A percentile compares a stretch with the other conserved stretches of the same genome.
Evolutionary conservation across 2,113 vertebrate species (phyloP).

Genomic region (Buteo buteo): DNA sequence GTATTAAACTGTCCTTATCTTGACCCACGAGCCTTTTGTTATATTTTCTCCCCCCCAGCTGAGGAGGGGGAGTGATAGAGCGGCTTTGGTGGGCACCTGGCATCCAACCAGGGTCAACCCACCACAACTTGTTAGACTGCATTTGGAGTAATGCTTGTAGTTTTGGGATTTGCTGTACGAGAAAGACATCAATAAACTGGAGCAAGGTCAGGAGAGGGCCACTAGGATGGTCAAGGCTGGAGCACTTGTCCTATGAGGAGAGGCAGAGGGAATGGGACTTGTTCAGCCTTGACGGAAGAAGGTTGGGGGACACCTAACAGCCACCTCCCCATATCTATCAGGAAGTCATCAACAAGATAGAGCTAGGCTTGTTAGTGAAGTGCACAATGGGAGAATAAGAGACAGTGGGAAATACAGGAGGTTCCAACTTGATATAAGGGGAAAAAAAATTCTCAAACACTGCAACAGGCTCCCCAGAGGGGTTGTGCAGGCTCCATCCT

Average conservation of each 20-base stretch:
- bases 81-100: too few species aligned
- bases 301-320: not conserved
- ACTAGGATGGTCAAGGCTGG: not conserved
- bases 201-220: not conserved
- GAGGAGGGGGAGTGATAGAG: too few species aligned
- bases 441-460: not conserved
- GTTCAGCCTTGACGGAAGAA: not conserved
- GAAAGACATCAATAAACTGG: not conserved
- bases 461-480: not conserved
- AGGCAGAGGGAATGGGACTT: not conserved
- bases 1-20: too few species aligned
- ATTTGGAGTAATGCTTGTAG: not conserved
- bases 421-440: not conserved
- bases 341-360: not conserved
- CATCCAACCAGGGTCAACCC: too few species aligned
- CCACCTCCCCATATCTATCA: fast-evolving
- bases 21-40: too few species aligned
- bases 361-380: not conserved
- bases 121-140: not conserved
- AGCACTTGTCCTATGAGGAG: not conserved
- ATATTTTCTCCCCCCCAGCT: too few species aligned
- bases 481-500: not conserved
- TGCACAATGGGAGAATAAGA: not conserved
- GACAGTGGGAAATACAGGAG: not conserved
- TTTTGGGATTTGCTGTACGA: not conserved